Base-by-base conservation (phyloP, 2,113 vertebrate species). In the Passer montanus region DNA sequence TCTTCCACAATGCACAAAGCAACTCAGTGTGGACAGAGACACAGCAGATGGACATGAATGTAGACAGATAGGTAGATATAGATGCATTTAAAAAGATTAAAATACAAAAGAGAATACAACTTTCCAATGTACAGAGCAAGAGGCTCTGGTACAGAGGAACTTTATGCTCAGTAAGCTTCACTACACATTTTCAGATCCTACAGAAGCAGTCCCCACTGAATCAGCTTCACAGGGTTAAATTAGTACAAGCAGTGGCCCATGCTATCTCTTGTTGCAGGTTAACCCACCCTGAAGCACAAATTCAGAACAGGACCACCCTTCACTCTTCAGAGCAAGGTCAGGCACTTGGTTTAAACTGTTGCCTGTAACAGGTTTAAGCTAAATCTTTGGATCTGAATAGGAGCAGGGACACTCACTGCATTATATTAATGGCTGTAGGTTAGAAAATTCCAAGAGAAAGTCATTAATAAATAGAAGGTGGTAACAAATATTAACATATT, bases 11-110 rank as follows among this genome's bases (percentile, higher is more conserved):
- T 1, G 10, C 47, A 81, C 47, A 52, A 87, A 94, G 72, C 23
- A 58, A 59, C 30, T 64, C 0, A 0, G 26, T 11, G 26, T 11
- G 19, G 28, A 72, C 17, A 85, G 50, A 93, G 55, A 52, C 26
- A 39, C 0, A 0, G 33, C 33, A 91, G 56, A 60, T 52, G 21
- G 23, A 49, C 39, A 35, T 39, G 43, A 77, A 55, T 2, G 16
- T 2, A 46, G 43, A 46, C 11, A 56, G 18, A 68, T 3, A 26
- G 11, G 4, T 0, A 41, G 15, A 68, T 52, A 66, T 0, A 4
- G 47, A 78, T 56, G 27, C 15, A 72, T 72, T 85, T 49, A 60
- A 94, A 13, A 41, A 76, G 43, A 59, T 52, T 43, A 35, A 22
- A 53, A 43, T 31, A 44, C 16, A 37, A 37, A 79, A 68, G 18